These are phyloP conservation scores for Drosophila saltans DNA, from an alignment of 1,140 invertebrate species.

Conservation along the genomic window DNA sequence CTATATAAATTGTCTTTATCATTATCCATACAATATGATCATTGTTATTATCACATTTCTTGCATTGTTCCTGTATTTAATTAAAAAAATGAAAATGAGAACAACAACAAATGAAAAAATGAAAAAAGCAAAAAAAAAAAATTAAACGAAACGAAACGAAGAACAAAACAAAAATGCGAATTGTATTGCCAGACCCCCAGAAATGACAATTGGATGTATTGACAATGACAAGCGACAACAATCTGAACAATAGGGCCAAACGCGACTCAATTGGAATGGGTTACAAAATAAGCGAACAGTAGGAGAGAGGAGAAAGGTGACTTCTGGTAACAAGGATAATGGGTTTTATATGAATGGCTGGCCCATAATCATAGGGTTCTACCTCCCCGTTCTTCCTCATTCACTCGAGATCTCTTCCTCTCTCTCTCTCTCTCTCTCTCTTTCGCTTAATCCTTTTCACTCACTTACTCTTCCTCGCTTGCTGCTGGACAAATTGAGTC, in stretches of 20 bases:
- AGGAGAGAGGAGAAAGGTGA: slow-evolving; percentile 53
- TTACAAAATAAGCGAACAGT: slow-evolving; percentile 23
- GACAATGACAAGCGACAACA: slow-evolving; percentile 64
- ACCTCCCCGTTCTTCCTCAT: neutral
- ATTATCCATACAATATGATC: slow-evolving; percentile 53
- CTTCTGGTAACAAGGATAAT: slow-evolving; percentile 38
- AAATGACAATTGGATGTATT: slow-evolving; percentile 75
- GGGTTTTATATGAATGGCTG: slow-evolving; percentile 21
- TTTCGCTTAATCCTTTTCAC: neutral
- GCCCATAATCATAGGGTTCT: slow-evolving; percentile 15
- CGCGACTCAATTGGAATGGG: slow-evolving; percentile 45
- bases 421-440: neutral
- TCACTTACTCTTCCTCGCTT: neutral
- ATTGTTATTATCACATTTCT: slow-evolving; percentile 70
- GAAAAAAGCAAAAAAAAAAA: slow-evolving; percentile 38
- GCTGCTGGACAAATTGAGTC: slow-evolving; percentile 16
- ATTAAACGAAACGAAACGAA: slow-evolving; percentile 21
- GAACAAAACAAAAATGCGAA: slow-evolving; percentile 30
- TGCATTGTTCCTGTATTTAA: slow-evolving; percentile 72
- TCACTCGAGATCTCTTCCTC: neutral
- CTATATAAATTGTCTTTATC: slow-evolving; percentile 56
- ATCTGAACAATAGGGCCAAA: slow-evolving; percentile 53
- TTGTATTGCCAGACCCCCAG: slow-evolving; percentile 39
- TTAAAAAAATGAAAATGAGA: slow-evolving; percentile 66
- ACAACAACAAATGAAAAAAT: slow-evolving; percentile 39